Evolutionary conservation across 2,888 invertebrate species (phyloP).

Genomic region (Torymus tubicola): DNA sequence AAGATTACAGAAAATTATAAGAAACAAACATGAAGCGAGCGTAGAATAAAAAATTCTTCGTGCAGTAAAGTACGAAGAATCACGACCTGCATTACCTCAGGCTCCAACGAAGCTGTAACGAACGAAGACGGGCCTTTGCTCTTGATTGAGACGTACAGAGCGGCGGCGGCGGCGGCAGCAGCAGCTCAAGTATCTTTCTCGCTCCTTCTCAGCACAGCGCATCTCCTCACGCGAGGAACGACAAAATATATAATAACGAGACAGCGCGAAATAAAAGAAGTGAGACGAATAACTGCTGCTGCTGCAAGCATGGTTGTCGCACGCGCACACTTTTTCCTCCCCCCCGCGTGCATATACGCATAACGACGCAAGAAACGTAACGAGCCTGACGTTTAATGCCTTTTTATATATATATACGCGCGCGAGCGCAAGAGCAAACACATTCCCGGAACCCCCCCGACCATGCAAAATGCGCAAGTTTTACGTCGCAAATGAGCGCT

Average conservation of each 20-base stretch:
- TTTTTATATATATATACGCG: conserved; percentile 51
- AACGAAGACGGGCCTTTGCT: background rate
- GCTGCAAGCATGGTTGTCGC: too few relatives aligned
- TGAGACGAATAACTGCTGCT: background rate
- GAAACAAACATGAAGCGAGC: background rate
- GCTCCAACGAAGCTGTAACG: background rate
- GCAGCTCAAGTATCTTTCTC: background rate
- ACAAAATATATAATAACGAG: conserved; percentile 34
- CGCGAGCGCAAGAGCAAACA: conserved; percentile 29
- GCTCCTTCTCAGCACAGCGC: too few relatives aligned
- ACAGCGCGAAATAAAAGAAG: conserved; percentile 15
- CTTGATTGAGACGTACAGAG: conserved; percentile 29
- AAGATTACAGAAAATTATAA: background rate
- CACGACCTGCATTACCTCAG: background rate
- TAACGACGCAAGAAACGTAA: conserved; percentile 64
- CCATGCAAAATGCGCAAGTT: conserved; percentile 18
- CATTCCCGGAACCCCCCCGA: conserved; percentile 34
- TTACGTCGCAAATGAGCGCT: conserved; percentile 36
- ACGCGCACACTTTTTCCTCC: background rate
- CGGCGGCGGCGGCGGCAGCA: background rate
- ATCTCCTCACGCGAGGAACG: conserved; percentile 18
- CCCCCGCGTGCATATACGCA: conserved; percentile 17
- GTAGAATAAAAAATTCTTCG: background rate
- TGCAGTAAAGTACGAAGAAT: background rate
- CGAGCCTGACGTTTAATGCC: conserved; percentile 63